Percentiles rank a stretch among this genome's conserved stretches.
Conservation (phyloP, 2,888 invertebrate species). For the Itoplectis maculator region DNA sequence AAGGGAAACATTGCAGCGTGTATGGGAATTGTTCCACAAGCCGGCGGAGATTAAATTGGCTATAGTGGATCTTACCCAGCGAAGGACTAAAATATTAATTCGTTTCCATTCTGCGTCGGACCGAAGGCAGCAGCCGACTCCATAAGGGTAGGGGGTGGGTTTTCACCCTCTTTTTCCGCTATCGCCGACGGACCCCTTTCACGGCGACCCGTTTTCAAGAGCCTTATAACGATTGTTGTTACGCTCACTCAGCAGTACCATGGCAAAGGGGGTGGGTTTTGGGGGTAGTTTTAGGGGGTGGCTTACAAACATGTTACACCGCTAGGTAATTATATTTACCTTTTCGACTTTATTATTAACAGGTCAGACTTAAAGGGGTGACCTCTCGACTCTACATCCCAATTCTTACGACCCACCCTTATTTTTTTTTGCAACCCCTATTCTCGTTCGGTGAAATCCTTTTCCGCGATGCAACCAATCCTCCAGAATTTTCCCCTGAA, state of each 20-base stretch:
- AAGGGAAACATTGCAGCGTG: neutral
- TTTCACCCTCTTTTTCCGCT: slow-evolving; percentile 36
- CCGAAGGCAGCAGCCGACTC: slow-evolving; percentile 37
- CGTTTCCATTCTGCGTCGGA: slow-evolving; percentile 71
- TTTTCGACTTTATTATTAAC: slow-evolving; percentile 83
- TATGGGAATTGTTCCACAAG: neutral
- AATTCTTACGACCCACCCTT: slow-evolving; percentile 14
- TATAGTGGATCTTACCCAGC: slow-evolving; percentile 79
- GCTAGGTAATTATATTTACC: slow-evolving; percentile 84
- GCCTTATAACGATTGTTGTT: slow-evolving; percentile 79
- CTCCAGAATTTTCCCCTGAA: slow-evolving; percentile 8
- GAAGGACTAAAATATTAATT: slow-evolving; percentile 82
- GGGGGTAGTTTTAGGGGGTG: neutral
- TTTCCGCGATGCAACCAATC: slow-evolving; percentile 9
- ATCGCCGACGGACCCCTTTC: slow-evolving; percentile 72
- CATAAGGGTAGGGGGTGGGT: slow-evolving; percentile 21
- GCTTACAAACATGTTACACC: slow-evolving; percentile 78
- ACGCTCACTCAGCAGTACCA: slow-evolving; percentile 60
- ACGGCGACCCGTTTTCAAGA: slow-evolving; percentile 79
- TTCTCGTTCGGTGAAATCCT: slow-evolving; percentile 31
- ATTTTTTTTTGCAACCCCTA: slow-evolving; percentile 1
- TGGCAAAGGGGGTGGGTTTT: slow-evolving; percentile 12
- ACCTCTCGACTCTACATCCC: slow-evolving; percentile 47
- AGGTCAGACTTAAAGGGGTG: slow-evolving; percentile 52
- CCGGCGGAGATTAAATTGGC: slow-evolving; percentile 80